phyloP scores from a whole-genome alignment of 2,888 invertebrate genomes.

The Temnothorax rugatulus region DNA sequence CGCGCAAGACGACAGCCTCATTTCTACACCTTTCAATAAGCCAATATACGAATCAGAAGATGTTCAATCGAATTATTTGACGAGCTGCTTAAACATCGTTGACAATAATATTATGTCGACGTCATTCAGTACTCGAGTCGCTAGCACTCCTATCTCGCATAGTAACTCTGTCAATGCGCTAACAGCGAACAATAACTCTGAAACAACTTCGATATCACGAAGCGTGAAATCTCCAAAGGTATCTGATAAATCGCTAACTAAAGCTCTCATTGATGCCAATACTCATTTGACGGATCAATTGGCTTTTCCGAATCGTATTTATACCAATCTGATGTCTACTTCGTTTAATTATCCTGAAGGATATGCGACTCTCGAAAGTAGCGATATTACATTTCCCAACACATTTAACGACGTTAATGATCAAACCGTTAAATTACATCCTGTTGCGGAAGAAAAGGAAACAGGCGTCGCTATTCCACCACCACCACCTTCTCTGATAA shows the following conservation, averaged over 20 bases:
- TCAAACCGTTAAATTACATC: conserved; percentile 52
- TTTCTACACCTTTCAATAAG: conserved; percentile 77
- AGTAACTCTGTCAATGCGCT: conserved; percentile 49
- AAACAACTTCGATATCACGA: conserved; percentile 48
- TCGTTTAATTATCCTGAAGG: conserved; percentile 74
- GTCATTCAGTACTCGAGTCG: conserved; percentile 76
- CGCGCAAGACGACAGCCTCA: conserved; percentile 70
- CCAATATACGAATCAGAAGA: conserved; percentile 75
- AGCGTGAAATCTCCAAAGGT: conserved; percentile 50
- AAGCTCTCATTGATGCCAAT: conserved; percentile 51
- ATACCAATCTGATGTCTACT: conserved; percentile 76
- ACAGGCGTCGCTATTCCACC: conserved; percentile 77
- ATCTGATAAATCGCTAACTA: conserved; percentile 56
- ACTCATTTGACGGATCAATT: conserved; percentile 29
- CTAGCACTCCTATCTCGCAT: conserved; percentile 56
- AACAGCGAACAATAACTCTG: conserved; percentile 49
- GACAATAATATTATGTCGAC: conserved; percentile 81
- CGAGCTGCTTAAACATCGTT: conserved; percentile 70
- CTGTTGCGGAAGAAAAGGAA: conserved; percentile 71
- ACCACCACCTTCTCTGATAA: conserved; percentile 82
- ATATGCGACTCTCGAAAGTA: conserved; percentile 56
- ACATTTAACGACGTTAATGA: conserved; percentile 50
- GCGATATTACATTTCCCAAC: conserved; percentile 44
- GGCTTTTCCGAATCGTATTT: conserved; percentile 66
- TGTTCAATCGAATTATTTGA: conserved; percentile 69